A percentile compares a stretch with the other conserved stretches of the same genome.
Conservation (phyloP, 2,797 vertebrate genomes). For the Platyrinchus mystaceus region DNA sequence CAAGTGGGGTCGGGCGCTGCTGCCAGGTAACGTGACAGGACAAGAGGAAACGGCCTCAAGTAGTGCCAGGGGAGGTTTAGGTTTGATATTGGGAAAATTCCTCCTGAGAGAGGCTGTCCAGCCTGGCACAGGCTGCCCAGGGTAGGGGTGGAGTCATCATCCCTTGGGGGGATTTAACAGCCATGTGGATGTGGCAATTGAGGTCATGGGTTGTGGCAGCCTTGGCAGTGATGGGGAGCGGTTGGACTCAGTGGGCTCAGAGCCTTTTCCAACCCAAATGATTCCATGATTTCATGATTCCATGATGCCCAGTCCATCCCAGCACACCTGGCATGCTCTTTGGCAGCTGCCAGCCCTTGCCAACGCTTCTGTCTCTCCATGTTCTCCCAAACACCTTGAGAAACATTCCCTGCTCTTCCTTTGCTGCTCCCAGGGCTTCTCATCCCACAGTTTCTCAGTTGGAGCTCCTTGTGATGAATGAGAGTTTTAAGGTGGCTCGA, state of each 20-base stretch:
- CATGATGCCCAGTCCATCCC: background rate
- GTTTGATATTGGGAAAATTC: background rate
- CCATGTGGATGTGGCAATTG: background rate
- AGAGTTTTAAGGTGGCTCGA: background rate
- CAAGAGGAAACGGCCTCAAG: background rate
- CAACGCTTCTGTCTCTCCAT: fast-evolving
- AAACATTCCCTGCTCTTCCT: background rate
- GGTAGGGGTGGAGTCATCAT: background rate
- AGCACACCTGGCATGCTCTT: background rate
- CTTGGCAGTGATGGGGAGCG: background rate
- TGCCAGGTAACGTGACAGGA: background rate
- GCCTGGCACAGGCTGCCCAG: background rate
- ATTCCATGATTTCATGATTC: background rate
- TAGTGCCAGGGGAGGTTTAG: background rate
- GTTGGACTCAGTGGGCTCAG: background rate
- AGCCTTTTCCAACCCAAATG: background rate
- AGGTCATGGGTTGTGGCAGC: no score
- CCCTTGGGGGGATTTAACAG: background rate
- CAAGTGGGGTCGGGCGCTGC: background rate
- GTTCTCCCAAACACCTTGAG: background rate
- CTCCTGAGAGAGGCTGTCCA: background rate
- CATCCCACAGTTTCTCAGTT: background rate
- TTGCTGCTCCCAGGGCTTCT: background rate
- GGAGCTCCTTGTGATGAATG: background rate
- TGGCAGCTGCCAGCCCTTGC: background rate